Conservation (phyloP, 2,888 invertebrate genomes). For the Hyles lineata region DNA sequence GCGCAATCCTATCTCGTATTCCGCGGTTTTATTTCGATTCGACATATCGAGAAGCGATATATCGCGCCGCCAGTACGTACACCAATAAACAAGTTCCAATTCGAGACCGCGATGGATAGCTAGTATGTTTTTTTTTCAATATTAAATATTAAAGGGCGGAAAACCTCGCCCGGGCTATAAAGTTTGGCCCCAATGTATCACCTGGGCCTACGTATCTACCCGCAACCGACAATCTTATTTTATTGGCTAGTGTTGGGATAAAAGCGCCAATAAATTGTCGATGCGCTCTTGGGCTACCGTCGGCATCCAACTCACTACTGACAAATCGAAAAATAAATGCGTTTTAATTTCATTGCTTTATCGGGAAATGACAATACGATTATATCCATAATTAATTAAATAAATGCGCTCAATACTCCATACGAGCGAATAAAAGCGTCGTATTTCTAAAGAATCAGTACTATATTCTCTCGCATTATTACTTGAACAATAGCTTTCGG, state of each 20-base stretch:
- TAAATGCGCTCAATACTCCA: background rate
- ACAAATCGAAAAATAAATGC: background rate
- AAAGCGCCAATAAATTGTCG: conserved; percentile 47
- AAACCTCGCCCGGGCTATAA: conserved; percentile 78
- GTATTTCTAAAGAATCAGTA: background rate
- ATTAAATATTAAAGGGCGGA: conserved; percentile 79
- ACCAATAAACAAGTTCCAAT: conserved; percentile 67
- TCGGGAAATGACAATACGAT: no score
- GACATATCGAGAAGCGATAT: conserved; percentile 42
- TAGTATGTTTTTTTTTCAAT: conserved; percentile 68
- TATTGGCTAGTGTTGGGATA: conserved; percentile 65
- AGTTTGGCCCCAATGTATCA: conserved; percentile 77
- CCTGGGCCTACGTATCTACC: conserved; percentile 67
- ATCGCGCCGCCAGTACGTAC: conserved; percentile 44
- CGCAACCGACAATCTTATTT: conserved; percentile 76
- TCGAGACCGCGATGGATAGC: conserved; percentile 66
- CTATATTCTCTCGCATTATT: no score
- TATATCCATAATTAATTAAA: no score
- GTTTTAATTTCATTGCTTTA: no score
- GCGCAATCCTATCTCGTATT: conserved; percentile 28
- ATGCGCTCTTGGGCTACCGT: conserved; percentile 31
- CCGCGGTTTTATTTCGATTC: conserved; percentile 36
- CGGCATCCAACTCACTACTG: background rate
- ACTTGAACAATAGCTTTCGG: no score
- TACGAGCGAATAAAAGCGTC: background rate